A percentile compares a stretch with the other conserved stretches of the same genome.
These are phyloP conservation scores for Hassar affinis DNA, from an alignment of 2,113 vertebrate genomes.

Conservation along the genomic window DNA sequence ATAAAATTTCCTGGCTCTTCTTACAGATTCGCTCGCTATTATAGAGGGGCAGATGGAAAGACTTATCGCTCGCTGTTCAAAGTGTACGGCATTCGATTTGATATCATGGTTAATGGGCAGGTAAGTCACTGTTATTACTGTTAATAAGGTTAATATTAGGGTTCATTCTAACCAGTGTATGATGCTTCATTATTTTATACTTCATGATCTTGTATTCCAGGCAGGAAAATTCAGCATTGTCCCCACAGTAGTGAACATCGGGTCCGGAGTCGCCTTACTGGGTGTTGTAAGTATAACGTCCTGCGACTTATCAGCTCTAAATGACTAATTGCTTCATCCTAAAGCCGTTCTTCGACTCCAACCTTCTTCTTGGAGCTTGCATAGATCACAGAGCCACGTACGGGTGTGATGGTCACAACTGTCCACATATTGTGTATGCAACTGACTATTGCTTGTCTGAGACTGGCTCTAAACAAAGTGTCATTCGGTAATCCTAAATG, in stretches of 20 bases:
- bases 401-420: not conserved
- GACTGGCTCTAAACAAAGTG: not conserved
- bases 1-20: slow-evolving; percentile 1
- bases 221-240: slow-evolving; percentile 94
- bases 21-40: slow-evolving; percentile 87
- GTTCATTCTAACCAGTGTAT: no score
- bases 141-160: not conserved
- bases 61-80: slow-evolving; percentile 86
- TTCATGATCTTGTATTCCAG: slow-evolving; percentile 68
- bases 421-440: not conserved
- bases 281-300: slow-evolving; percentile 82
- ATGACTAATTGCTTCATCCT: not conserved
- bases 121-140: slow-evolving; percentile 63
- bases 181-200: not conserved
- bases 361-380: not conserved
- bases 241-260: slow-evolving; percentile 89
- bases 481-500: not conserved
- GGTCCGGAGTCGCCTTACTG: slow-evolving; percentile 87
- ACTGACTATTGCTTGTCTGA: not conserved
- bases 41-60: slow-evolving; percentile 73
- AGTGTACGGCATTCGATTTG: slow-evolving; percentile 94
- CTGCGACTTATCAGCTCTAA: not conserved
- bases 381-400: not conserved
- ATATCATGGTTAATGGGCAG: slow-evolving; percentile 91
- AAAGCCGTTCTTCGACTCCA: not conserved